Conservation (phyloP, 2,797 vertebrate genomes). For the Ammospiza maritima region DNA sequence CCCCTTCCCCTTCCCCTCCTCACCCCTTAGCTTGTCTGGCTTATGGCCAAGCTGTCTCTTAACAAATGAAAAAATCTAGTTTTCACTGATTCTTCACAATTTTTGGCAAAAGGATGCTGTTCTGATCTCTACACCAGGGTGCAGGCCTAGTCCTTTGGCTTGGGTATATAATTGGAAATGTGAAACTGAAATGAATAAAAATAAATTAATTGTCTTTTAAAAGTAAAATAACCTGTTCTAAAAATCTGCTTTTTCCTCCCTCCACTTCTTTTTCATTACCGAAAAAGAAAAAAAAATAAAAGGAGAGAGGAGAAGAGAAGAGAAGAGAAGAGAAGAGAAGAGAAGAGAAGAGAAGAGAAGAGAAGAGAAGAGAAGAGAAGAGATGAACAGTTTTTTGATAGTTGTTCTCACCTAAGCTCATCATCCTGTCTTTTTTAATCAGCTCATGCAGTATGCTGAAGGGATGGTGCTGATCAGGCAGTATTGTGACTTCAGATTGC, state of each 20-base stretch:
- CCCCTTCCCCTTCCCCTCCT: no score
- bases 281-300: neutral
- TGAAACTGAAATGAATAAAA: neutral
- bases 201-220: neutral
- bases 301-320: no score
- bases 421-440: neutral
- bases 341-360: no score
- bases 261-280: neutral
- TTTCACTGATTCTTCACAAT: neutral
- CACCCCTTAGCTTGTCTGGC: neutral
- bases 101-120: neutral
- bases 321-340: no score
- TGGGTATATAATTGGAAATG: neutral
- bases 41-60: neutral
- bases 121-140: neutral
- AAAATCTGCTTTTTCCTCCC: neutral
- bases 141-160: neutral
- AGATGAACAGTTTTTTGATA: neutral
- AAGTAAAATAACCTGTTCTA: neutral
- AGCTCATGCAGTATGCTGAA: neutral
- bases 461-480: neutral
- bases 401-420: neutral
- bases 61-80: neutral
- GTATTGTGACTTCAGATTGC: neutral
- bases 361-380: rapidly evolving